These are phyloP conservation scores for Onthophagus sagittarius DNA, from an alignment of 2,888 invertebrate species.

Conservation along the genomic window DNA sequence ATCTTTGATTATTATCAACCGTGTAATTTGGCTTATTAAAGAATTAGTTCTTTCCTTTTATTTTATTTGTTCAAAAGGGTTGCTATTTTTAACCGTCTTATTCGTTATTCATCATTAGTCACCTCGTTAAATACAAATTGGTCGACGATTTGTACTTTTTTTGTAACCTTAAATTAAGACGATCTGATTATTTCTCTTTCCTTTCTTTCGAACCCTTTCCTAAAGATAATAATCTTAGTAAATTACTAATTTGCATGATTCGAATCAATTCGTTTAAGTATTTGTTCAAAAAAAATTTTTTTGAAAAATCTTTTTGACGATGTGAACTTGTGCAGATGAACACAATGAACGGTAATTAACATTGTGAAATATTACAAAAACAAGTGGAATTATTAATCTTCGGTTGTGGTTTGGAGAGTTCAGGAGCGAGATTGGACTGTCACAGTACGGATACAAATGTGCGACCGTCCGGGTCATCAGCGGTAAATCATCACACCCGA, in stretches of 20 bases:
- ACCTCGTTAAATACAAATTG: not conserved
- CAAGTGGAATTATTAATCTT: slow-evolving; percentile 49
- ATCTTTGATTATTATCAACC: not conserved
- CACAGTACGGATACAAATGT: slow-evolving; percentile 44
- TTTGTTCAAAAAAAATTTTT: not conserved
- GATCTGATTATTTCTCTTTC: not conserved
- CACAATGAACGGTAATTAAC: slow-evolving; percentile 44
- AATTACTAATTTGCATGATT: not conserved
- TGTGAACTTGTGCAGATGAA: not conserved
- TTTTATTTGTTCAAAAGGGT: no score
- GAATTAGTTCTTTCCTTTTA: not conserved
- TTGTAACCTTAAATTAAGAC: not conserved
- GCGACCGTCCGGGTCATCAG: slow-evolving; percentile 39
- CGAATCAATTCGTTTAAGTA: not conserved
- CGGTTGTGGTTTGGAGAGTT: slow-evolving; percentile 33
- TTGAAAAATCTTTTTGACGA: not conserved
- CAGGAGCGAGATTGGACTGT: slow-evolving; percentile 48
- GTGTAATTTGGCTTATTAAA: not conserved
- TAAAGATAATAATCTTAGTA: not conserved
- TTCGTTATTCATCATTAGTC: not conserved
- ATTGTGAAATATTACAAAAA: slow-evolving; percentile 48
- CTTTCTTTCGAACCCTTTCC: not conserved
- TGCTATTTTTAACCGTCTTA: no score
- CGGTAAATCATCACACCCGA: slow-evolving; percentile 42
- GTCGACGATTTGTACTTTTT: not conserved